These are phyloP conservation scores for Anastrepha ludens DNA, from an alignment of 1,140 invertebrate genomes.

Conservation along the genomic window DNA sequence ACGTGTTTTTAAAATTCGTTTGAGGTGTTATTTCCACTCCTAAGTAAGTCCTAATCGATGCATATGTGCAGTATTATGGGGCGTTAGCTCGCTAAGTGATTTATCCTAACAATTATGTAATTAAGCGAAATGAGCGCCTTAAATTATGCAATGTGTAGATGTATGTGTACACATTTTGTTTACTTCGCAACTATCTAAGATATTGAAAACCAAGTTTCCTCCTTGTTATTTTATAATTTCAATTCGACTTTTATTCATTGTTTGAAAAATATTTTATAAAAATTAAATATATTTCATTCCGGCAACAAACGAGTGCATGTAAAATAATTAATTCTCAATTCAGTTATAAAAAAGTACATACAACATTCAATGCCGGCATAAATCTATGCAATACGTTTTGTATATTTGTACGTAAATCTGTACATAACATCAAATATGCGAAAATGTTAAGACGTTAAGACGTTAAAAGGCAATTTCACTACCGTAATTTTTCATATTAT, in stretches of 20 bases:
- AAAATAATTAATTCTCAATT: background rate
- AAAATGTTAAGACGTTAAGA: background rate
- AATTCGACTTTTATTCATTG: conserved; percentile 42
- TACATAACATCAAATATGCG: conserved; percentile 18
- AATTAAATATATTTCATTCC: background rate
- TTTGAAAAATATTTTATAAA: conserved; percentile 29
- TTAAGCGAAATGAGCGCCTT: no score
- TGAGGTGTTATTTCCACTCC: no score
- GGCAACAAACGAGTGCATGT: background rate
- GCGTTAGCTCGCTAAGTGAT: no score
- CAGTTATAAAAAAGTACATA: background rate
- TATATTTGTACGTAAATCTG: conserved; percentile 34
- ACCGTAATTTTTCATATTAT: background rate
- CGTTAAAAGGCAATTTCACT: conserved; percentile 43
- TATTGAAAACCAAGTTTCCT: background rate
- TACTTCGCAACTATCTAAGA: background rate
- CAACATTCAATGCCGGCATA: conserved; percentile 27
- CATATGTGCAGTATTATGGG: no score
- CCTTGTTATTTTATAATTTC: conserved; percentile 43
- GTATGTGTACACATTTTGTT: no score
- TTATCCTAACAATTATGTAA: no score
- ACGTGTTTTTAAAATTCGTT: no score
- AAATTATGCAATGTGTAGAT: no score
- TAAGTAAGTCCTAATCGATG: no score
- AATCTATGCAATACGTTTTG: background rate